These are phyloP conservation scores for Phyllostomus hastatus DNA, from an alignment of 2,113 vertebrate genomes.

Conservation along the genomic window DNA sequence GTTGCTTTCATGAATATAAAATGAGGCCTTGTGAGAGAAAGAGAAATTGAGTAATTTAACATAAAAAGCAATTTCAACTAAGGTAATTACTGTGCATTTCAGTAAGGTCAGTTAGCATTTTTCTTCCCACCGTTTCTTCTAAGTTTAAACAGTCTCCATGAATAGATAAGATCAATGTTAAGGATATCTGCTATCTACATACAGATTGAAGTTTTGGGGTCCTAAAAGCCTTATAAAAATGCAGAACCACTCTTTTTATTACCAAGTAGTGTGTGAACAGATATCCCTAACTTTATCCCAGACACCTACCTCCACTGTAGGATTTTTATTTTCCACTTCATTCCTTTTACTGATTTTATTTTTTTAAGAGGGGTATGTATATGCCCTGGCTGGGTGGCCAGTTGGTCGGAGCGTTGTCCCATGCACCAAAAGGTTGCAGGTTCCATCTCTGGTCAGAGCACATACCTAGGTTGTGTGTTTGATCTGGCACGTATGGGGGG, in stretches of 20 bases:
- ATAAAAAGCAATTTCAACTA: slow-evolving; percentile 40
- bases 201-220: background rate
- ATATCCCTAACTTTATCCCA: background rate
- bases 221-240: background rate
- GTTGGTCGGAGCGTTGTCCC: background rate
- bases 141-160: slow-evolving; percentile 27
- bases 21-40: slow-evolving; percentile 1
- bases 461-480: too few species aligned
- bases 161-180: background rate
- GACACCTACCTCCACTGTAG: background rate
- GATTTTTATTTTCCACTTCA: background rate
- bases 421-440: too few species aligned
- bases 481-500: too few species aligned
- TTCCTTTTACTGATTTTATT: background rate
- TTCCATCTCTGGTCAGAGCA: too few species aligned
- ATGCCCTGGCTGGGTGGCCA: background rate
- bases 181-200: background rate
- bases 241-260: background rate
- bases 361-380: background rate
- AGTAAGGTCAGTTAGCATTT: background rate
- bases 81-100: slow-evolving; percentile 42
- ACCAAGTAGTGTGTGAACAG: background rate
- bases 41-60: slow-evolving; percentile 41
- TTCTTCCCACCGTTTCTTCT: slow-evolving; percentile 36
- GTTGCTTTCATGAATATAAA: slow-evolving; percentile 39